These are phyloP conservation scores for Peribatodes rhomboidaria DNA, from an alignment of 2,888 invertebrate genomes.

Conservation along the genomic window DNA sequence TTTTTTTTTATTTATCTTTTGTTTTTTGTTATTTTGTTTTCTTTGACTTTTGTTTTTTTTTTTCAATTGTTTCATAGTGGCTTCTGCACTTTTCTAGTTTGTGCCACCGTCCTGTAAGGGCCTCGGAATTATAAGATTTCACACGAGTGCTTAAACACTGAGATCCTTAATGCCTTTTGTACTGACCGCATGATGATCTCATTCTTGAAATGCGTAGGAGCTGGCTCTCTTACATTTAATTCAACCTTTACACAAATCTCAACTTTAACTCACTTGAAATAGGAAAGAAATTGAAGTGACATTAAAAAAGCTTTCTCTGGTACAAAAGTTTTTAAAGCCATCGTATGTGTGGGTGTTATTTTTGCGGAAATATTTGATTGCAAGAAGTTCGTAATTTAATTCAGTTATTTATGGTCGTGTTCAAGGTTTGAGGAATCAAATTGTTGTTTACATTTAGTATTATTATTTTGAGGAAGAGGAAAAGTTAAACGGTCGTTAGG, in stretches of 20 bases:
- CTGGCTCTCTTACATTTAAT: conserved; percentile 19
- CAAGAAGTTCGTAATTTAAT: conserved; percentile 19
- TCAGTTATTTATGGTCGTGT: conserved; percentile 12
- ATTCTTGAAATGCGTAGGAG: conserved; percentile 49
- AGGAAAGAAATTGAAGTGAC: neutral
- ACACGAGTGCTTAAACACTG: conserved; percentile 51
- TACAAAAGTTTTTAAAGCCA: conserved; percentile 17
- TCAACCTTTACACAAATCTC: neutral
- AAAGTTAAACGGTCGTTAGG: too few species aligned
- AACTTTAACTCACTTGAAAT: neutral
- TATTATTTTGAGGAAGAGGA: neutral
- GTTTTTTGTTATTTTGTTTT: too few species aligned
- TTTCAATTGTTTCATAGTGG: neutral
- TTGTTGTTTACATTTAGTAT: neutral
- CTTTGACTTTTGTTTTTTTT: neutral
- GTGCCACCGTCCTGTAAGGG: conserved; percentile 31
- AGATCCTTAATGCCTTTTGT: conserved; percentile 47
- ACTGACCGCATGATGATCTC: conserved; percentile 51
- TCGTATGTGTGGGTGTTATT: conserved; percentile 32
- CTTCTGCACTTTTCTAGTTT: conserved; percentile 2
- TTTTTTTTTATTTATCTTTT: too few species aligned
- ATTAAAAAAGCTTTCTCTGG: conserved; percentile 17
- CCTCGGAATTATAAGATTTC: conserved; percentile 52
- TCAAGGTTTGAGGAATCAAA: conserved; percentile 2
- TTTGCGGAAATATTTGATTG: conserved; percentile 44